These are phyloP conservation scores for Drosophila neutralis DNA, from an alignment of 2,888 invertebrate species.

Conservation along the genomic window DNA sequence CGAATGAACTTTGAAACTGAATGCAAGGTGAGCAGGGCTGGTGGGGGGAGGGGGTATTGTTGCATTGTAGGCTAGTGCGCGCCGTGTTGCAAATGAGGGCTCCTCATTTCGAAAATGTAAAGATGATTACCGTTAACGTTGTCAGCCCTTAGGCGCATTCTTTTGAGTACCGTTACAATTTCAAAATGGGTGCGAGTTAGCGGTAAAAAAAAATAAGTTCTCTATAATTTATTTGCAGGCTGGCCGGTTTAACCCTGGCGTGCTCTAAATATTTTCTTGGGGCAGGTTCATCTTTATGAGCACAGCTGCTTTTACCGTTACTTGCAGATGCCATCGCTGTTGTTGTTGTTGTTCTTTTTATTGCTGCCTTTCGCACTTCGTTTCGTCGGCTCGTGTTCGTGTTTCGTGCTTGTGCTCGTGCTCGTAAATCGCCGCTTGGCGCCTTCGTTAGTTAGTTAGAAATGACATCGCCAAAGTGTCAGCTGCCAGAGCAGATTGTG, in stretches of 20 bases:
- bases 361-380: slow-evolving; percentile 51
- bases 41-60: background rate
- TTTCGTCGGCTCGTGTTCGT: slow-evolving; percentile 4
- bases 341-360: slow-evolving; percentile 19
- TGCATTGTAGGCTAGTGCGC: slow-evolving; percentile 23
- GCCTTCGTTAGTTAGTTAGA: slow-evolving; percentile 40
- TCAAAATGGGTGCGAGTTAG: background rate
- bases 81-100: slow-evolving; percentile 12
- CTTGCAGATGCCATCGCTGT: background rate
- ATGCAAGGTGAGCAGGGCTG: slow-evolving; percentile 11
- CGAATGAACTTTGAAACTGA: slow-evolving; percentile 61
- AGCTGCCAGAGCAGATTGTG: slow-evolving; percentile 69
- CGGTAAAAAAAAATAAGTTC: background rate
- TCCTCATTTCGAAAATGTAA: slow-evolving; percentile 45
- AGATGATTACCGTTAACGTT: slow-evolving; percentile 58
- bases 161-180: slow-evolving; percentile 9
- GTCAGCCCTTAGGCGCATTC: slow-evolving; percentile 21
- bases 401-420: slow-evolving; percentile 23
- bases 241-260: slow-evolving; percentile 59
- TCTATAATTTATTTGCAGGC: slow-evolving; percentile 35
- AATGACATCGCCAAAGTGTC: slow-evolving; percentile 69
- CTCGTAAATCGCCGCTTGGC: slow-evolving; percentile 53
- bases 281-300: slow-evolving; percentile 57
- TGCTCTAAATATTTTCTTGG: slow-evolving; percentile 47
- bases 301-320: slow-evolving; percentile 1